Evolutionary conservation across 1,140 invertebrate genomes (phyloP).

Genomic region (Lepidurus packardi): DNA sequence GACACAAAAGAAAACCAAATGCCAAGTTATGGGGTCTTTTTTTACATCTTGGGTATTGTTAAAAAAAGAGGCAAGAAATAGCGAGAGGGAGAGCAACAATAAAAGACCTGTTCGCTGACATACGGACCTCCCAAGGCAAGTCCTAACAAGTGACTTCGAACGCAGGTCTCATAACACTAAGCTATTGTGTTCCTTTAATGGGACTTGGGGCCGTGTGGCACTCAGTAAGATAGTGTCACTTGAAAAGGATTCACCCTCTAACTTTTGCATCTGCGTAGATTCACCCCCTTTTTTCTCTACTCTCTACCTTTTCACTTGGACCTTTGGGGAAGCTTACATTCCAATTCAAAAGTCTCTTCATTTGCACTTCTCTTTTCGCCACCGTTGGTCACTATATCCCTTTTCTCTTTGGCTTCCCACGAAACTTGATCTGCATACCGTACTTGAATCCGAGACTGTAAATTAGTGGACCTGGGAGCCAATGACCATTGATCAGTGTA

Average conservation of each 20-base stretch:
- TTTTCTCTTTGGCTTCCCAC: too few species aligned
- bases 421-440: too few species aligned
- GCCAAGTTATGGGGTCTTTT: background rate
- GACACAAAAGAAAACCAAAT: background rate
- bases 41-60: too few species aligned
- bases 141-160: background rate
- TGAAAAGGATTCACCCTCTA: background rate
- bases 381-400: too few species aligned
- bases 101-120: conserved; percentile 8
- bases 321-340: too few species aligned
- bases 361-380: too few species aligned
- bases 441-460: too few species aligned
- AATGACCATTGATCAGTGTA: too few species aligned
- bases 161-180: conserved; percentile 3
- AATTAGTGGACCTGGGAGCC: too few species aligned
- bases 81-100: background rate
- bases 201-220: background rate
- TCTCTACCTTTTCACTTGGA: background rate
- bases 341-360: too few species aligned
- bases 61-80: background rate
- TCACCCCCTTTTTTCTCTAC: background rate
- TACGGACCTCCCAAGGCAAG: background rate
- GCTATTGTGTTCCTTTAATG: conserved; percentile 11
- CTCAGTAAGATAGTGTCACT: conserved; percentile 10
- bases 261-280: background rate